phyloP scores from a whole-genome alignment of 2,888 invertebrate genomes.

The Acrocera orbiculus region DNA sequence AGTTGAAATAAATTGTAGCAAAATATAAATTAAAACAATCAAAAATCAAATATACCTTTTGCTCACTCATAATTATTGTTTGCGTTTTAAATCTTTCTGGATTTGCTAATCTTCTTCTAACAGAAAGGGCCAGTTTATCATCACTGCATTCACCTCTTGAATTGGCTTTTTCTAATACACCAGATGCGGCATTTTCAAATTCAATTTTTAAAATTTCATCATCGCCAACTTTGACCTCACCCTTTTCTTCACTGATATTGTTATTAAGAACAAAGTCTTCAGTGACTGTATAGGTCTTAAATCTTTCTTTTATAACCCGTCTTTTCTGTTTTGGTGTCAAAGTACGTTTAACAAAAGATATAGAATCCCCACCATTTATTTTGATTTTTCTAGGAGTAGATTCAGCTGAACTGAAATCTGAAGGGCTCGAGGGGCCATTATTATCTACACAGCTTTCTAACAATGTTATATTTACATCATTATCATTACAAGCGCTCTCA shows the following conservation, averaged over 20 bases:
- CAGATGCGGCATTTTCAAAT: slow-evolving; percentile 15
- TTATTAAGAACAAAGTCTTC: slow-evolving; percentile 36
- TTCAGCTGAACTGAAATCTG: slow-evolving; percentile 56
- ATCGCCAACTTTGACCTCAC: no score
- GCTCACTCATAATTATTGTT: no score
- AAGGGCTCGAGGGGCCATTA: slow-evolving; percentile 44
- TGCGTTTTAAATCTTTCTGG: slow-evolving; percentile 58
- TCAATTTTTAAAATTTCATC: slow-evolving; percentile 26
- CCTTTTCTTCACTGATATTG: slow-evolving; percentile 19
- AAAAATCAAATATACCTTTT: no score
- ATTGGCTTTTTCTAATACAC: neutral
- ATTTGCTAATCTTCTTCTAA: slow-evolving; percentile 38
- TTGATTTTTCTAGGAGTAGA: slow-evolving; percentile 49
- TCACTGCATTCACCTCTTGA: neutral
- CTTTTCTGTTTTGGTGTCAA: slow-evolving; percentile 64
- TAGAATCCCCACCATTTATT: slow-evolving; percentile 11
- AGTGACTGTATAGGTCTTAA: slow-evolving; percentile 65
- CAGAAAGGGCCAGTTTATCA: slow-evolving; percentile 3
- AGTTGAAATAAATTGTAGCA: no score
- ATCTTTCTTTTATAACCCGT: slow-evolving; percentile 56
- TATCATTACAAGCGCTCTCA: slow-evolving; percentile 39
- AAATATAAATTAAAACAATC: no score
- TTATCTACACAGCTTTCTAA: slow-evolving; percentile 40
- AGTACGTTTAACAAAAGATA: slow-evolving; percentile 18
- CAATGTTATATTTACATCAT: slow-evolving; percentile 39